phyloP scores from a whole-genome alignment of 2,888 invertebrate species.

The Ptilodon capucinus region DNA sequence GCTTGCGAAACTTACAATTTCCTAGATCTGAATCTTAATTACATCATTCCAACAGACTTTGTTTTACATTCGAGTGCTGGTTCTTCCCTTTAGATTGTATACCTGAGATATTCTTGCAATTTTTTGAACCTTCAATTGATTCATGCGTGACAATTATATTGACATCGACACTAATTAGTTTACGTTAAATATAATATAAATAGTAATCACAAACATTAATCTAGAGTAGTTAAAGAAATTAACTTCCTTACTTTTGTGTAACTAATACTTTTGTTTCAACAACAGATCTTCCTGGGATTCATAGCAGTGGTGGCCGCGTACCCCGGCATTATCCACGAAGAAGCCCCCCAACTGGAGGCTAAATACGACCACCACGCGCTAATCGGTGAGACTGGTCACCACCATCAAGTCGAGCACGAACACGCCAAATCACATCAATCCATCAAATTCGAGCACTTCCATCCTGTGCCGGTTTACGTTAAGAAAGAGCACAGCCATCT shows the following conservation, averaged over 20 bases:
- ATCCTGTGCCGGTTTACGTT: conserved; percentile 86
- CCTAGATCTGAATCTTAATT: background rate
- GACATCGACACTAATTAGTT: no score
- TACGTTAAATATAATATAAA: no score
- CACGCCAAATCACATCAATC: conserved; percentile 87
- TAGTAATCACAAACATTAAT: no score
- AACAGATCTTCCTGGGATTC: conserved; percentile 76
- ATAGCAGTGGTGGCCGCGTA: conserved; percentile 71
- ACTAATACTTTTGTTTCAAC: conserved; percentile 18
- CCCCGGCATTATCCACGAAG: conserved; percentile 73
- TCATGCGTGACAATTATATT: no score
- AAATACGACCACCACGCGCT: conserved; percentile 65
- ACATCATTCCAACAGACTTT: background rate
- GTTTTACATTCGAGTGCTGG: background rate
- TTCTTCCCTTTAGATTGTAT: background rate
- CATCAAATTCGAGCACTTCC: conserved; percentile 87
- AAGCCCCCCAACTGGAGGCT: conserved; percentile 63
- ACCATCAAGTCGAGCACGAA: conserved; percentile 84
- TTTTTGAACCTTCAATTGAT: no score
- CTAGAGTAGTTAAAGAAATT: no score
- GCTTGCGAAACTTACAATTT: conserved; percentile 5
- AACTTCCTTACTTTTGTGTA: no score
- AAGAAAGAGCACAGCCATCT: conserved; percentile 86
- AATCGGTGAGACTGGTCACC: conserved; percentile 78
- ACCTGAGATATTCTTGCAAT: background rate